Percentiles rank a stretch among this genome's conserved stretches.
Evolutionary conservation across 2,113 vertebrate genomes (phyloP).

Genomic region (Sceloporus undulatus): DNA sequence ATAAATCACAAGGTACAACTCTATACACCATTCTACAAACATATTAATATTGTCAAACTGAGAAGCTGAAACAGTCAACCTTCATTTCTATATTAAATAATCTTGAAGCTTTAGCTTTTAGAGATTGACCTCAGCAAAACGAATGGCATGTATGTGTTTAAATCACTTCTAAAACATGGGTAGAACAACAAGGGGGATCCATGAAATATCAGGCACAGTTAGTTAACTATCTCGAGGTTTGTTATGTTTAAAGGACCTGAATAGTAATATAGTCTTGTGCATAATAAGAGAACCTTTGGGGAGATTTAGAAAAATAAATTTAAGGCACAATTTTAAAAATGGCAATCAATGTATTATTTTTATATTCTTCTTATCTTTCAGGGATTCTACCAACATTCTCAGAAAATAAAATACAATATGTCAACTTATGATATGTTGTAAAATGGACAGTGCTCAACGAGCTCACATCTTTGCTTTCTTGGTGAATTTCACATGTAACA

Average conservation of each 20-base stretch:
- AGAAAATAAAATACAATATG: conserved; percentile 37
- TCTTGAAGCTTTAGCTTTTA: conserved; percentile 65
- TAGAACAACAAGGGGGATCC: conserved; percentile 44
- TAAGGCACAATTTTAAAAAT: conserved; percentile 61
- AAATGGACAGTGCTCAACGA: conserved; percentile 35
- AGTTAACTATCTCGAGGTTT: conserved; percentile 14
- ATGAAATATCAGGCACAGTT: conserved; percentile 20
- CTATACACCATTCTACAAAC: conserved; percentile 81
- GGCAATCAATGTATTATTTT: conserved; percentile 31
- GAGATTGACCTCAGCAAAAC: conserved; percentile 75
- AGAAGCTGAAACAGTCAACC: conserved; percentile 77
- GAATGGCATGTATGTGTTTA: conserved; percentile 43
- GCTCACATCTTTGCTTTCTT: conserved; percentile 16
- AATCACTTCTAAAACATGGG: conserved; percentile 44
- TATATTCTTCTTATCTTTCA: conserved; percentile 40
- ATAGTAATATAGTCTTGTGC: conserved; percentile 24
- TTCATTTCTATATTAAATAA: conserved; percentile 83
- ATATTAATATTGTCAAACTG: conserved; percentile 75
- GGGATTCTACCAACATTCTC: conserved; percentile 32
- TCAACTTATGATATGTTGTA: background rate
- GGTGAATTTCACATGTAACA: conserved; percentile 5
- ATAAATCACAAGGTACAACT: conserved; percentile 79
- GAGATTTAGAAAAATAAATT: conserved; percentile 42
- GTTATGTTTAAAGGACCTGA: conserved; percentile 39
- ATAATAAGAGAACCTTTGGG: conserved; percentile 36